phyloP scores from a whole-genome alignment of 2,113 vertebrate genomes.

The Pao palembangensis region DNA sequence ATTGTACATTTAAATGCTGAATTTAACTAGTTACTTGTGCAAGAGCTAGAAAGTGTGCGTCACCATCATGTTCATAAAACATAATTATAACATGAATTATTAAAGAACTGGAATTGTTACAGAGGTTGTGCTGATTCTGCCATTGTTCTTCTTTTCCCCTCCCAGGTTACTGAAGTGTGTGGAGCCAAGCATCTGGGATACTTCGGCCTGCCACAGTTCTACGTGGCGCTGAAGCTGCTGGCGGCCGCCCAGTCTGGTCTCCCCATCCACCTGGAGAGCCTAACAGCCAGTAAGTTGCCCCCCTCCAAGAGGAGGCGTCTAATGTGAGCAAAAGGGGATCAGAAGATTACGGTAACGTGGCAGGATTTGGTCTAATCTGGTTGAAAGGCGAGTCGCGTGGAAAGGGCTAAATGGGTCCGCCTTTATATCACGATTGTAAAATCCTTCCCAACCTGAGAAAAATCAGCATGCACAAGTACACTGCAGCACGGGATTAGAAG shows the following conservation, averaged over 20 bases:
- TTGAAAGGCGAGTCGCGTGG: slow-evolving; percentile 54
- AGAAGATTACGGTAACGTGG: slow-evolving; percentile 59
- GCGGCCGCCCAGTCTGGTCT: slow-evolving; percentile 87
- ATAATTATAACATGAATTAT: too few relatives aligned
- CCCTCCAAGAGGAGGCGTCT: slow-evolving; percentile 34
- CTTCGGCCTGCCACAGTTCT: slow-evolving; percentile 91
- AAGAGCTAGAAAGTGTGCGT: too few relatives aligned
- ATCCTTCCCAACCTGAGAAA: slow-evolving; percentile 23
- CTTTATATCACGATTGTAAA: slow-evolving; percentile 40
- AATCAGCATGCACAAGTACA: slow-evolving; percentile 15
- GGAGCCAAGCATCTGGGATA: slow-evolving; percentile 88
- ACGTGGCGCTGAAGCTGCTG: slow-evolving; percentile 89
- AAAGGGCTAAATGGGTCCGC: slow-evolving; percentile 53
- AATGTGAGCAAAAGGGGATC: slow-evolving; percentile 50
- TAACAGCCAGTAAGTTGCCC: slow-evolving; percentile 83
- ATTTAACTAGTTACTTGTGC: too few relatives aligned
- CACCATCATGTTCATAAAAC: too few relatives aligned
- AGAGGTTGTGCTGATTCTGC: too few relatives aligned
- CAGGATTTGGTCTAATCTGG: slow-evolving; percentile 67
- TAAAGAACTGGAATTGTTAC: too few relatives aligned
- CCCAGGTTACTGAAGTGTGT: slow-evolving; percentile 89
- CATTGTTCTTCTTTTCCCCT: neutral
- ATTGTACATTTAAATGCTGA: too few relatives aligned
- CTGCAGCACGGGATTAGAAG: slow-evolving; percentile 16
- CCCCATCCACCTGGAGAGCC: slow-evolving; percentile 85